phyloP scores from a whole-genome alignment of 2,888 invertebrate genomes.

The Cryptus viduatorius region DNA sequence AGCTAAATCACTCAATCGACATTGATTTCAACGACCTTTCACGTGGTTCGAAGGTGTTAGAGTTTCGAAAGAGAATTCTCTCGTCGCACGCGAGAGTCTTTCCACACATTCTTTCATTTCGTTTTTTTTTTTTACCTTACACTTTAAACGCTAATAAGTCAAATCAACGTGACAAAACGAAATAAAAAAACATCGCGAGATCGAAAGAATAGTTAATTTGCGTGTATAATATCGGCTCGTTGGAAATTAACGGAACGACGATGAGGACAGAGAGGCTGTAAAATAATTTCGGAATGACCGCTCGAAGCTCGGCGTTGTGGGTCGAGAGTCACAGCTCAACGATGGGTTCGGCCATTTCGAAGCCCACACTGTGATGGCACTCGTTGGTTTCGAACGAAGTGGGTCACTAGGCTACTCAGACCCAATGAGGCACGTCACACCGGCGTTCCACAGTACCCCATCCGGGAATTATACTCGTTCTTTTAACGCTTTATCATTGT shows the following conservation, averaged over 20 bases:
- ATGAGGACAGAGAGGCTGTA: neutral
- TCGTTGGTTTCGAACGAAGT: conserved; percentile 62
- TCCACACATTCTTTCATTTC: neutral
- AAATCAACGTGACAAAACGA: neutral
- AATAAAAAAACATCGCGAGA: neutral
- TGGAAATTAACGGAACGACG: conserved; percentile 1
- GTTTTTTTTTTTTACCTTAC: neutral
- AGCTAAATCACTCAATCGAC: conserved; percentile 6
- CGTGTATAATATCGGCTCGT: neutral
- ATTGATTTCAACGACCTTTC: conserved; percentile 27
- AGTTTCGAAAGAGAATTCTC: neutral
- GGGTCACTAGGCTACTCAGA: conserved; percentile 79
- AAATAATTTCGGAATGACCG: conserved; percentile 46
- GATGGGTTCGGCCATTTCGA: conserved; percentile 40
- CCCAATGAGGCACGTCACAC: conserved; percentile 74
- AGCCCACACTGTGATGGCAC: neutral
- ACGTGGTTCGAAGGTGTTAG: neutral
- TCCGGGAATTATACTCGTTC: neutral
- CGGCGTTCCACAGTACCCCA: conserved; percentile 10
- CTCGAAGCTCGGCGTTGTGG: conserved; percentile 56
- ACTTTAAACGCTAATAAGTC: neutral
- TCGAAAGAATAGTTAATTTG: neutral
- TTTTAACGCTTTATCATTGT: neutral
- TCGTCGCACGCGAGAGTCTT: neutral
- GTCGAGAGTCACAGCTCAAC: conserved; percentile 37